A percentile compares a stretch with the other conserved stretches of the same genome.
Evolutionary conservation across 2,113 vertebrate species (phyloP).

Genomic region (Xerus inauris): DNA sequence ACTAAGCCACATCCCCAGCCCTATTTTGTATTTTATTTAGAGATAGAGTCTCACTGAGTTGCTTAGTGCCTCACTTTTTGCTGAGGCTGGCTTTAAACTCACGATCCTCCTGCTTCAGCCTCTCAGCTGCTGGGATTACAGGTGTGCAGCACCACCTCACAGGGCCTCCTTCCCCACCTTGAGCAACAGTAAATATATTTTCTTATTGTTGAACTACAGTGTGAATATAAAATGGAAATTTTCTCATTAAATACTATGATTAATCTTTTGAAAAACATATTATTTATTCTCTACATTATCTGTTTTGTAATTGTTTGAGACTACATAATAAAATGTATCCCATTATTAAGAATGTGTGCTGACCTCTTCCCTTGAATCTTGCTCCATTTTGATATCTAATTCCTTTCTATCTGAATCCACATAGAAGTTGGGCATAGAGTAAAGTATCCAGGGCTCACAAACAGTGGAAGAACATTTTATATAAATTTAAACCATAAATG

Average conservation of each 20-base stretch:
- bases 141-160: too few relatives aligned
- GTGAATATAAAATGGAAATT: not conserved
- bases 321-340: not conserved
- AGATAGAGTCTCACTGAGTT: too few relatives aligned
- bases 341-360: not conserved
- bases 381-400: not conserved
- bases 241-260: not conserved
- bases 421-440: not conserved
- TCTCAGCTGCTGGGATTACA: too few relatives aligned
- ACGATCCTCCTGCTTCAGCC: too few relatives aligned
- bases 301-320: not conserved
- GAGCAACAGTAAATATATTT: not conserved
- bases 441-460: not conserved
- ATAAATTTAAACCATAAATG: not conserved
- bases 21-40: too few relatives aligned
- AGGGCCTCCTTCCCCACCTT: not conserved
- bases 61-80: too few relatives aligned
- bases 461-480: slow-evolving; percentile 23
- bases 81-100: too few relatives aligned
- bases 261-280: not conserved
- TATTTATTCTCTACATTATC: not conserved
- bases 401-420: not conserved
- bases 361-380: not conserved
- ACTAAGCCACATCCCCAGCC: too few relatives aligned
- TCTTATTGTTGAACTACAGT: not conserved